A percentile compares a stretch with the other conserved stretches of the same genome.
phyloP scores from a whole-genome alignment of 2,113 vertebrate species.

The Zosterops lateralis region DNA sequence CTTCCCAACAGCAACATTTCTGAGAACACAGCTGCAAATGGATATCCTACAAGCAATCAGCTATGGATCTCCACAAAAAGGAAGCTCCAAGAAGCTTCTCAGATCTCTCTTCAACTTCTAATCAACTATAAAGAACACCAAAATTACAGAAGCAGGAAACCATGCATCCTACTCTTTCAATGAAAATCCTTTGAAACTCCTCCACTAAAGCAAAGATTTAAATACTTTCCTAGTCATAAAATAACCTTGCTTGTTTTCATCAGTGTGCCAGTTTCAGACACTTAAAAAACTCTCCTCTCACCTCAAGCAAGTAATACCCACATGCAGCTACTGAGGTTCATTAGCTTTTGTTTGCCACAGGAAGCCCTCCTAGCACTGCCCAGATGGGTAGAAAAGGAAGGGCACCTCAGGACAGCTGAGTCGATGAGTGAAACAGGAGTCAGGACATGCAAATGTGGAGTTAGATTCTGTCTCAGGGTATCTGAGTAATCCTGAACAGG shows the following conservation, averaged over 20 bases:
- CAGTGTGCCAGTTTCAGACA: neutral
- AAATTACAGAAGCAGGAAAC: slow-evolving; percentile 57
- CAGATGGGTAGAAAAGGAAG: neutral
- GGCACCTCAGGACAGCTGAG: neutral
- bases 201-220: neutral
- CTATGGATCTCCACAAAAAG: neutral
- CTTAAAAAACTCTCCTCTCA: slow-evolving; percentile 15
- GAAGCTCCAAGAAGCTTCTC: neutral
- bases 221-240: slow-evolving; percentile 40
- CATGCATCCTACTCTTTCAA: slow-evolving; percentile 47
- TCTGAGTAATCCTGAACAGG: neutral
- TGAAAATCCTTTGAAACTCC: slow-evolving; percentile 38
- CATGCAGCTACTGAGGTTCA: neutral
- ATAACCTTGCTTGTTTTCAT: slow-evolving; percentile 33
- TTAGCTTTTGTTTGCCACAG: neutral
- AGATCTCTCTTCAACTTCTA: slow-evolving; percentile 45
- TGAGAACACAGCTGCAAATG: slow-evolving; percentile 49
- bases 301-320: slow-evolving; percentile 6
- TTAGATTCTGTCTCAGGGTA: neutral
- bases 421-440: neutral
- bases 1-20: neutral
- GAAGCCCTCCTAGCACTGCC: neutral
- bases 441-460: neutral
- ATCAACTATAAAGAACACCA: slow-evolving; percentile 18
- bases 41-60: slow-evolving; percentile 22